A percentile compares a stretch with the other conserved stretches of the same genome.
Evolutionary conservation across 2,113 vertebrate genomes (phyloP).

Genomic region (Aspiorhynchus laticeps): DNA sequence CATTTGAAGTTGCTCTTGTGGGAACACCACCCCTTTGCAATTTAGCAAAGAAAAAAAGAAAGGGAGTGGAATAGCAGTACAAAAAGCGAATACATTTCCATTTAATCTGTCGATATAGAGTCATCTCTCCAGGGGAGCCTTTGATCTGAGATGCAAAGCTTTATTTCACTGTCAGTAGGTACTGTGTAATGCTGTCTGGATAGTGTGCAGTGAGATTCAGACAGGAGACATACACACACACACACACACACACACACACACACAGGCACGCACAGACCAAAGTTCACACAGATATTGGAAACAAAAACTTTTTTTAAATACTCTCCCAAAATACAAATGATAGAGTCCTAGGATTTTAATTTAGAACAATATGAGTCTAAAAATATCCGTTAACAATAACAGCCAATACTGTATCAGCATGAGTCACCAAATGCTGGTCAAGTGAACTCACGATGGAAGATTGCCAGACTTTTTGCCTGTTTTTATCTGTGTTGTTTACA

Average conservation of each 20-base stretch:
- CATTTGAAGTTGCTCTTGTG: constrained; percentile 57
- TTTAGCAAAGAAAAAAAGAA: constrained; percentile 52
- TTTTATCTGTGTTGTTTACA: not conserved
- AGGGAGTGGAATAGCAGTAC: constrained; percentile 37
- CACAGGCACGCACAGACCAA: not conserved
- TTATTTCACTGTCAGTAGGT: constrained; percentile 48
- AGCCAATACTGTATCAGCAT: not conserved
- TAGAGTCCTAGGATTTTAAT: not conserved
- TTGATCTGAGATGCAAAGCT: constrained; percentile 50
- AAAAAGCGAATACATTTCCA: constrained; percentile 60
- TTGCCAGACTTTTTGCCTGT: not conserved
- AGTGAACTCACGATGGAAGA: not conserved
- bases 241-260: not conserved
- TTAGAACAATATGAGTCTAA: not conserved
- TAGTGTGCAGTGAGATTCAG: constrained; percentile 31
- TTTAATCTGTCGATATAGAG: constrained; percentile 60
- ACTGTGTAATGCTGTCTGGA: constrained; percentile 10
- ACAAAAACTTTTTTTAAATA: not conserved
- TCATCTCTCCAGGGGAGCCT: constrained; percentile 47
- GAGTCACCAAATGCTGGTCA: not conserved
- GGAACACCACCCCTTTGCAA: constrained; percentile 53
- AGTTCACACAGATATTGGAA: constrained; percentile 6
- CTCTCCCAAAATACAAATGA: not conserved
- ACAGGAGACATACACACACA: not conserved
- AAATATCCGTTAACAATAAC: not conserved